Evolutionary conservation across 2,888 invertebrate species (phyloP), one percentile per base, ranked within the genome.

Genomic region (Isoperla grammatica): DNA sequence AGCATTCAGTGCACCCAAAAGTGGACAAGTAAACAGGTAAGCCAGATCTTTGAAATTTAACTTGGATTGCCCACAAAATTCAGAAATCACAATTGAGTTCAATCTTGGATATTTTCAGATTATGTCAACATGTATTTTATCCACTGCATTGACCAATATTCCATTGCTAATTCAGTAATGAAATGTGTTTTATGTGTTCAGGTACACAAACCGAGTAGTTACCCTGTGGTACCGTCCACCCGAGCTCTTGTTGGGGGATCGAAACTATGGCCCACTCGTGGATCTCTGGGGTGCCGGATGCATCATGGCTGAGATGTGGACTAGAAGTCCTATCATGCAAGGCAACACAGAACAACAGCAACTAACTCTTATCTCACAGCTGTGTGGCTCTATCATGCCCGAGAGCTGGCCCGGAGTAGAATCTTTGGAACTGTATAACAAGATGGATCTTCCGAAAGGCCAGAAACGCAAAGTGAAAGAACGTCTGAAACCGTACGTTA

Each of bases 281-380:
- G 99, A 99, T 78, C 83, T 98, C 78, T 92, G 92, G 92, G 91
- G 92, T 0, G 97, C 95, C 0, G 99, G 99, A 0, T 99, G 99
- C 72, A 99, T 99, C 64, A 98, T 99, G 98, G 98, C 98, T 0
- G 99, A 99, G 78, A 94, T 99, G 94, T 99, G 98, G 98, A 98
- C 96, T 0, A 78, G 85, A 65, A 78, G 76, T 2, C 97, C 93
- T 0, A 93, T 94, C 61, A 92, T 94, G 92, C 92, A 92, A 79
- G 99, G 99, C 13, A 92, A 90, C 53, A 95, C 96, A 0, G 99
- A 99, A 69, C 96, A 96, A 70, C 92, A 95, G 71, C 99, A 99
- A 71, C 75, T 99, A 9, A 90, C 90, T 23, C 80, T 97, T 13
- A 99, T 99, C 63, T 92, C 92, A 0, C 95, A 96, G 73, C 78